Evolutionary conservation across 2,888 invertebrate species (phyloP), one percentile per base, ranked within the genome.

Genomic region (Tethea ocularis): DNA sequence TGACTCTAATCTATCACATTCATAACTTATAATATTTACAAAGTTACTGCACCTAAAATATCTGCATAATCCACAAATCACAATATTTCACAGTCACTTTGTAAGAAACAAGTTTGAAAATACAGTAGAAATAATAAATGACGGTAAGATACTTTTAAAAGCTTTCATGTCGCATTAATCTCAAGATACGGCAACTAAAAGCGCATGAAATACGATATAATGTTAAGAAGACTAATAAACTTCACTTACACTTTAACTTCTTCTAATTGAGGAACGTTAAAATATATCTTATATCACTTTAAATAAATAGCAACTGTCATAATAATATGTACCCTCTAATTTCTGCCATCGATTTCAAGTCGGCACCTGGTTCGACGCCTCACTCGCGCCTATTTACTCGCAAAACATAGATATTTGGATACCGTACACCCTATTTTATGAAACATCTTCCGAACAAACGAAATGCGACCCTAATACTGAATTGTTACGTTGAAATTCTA

Each of bases 371-470:
- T 79, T 84, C 87, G 82, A 87, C 86, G 86, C 85, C 82, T 91
- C 88, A 89, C 88, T 86, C 86, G 74, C 75, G 81, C 86, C 85
- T 90, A 88, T 91, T 92, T 91, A 89, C 89, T 87, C 83, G 88
- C 89, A 86, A 90, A 91, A 89, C 87, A 87, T 84, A 86, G 86
- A 88, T 89, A 89, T 91, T 90, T 87, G 82, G 88, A 88, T 88
- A 89, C 79, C 75, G 70, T 82, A 74, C 80, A 83, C 86, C 86
- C 88, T 77, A 84, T 74, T 80, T 83, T 75, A 82, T 76, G 72
- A 33, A 79, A 77, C 71, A 64, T 58, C 51, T n/a, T 52, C 51
- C 36, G 24, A 61, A 36, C 69, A 75, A 68, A 57, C 63, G 36
- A 80, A 86, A 83, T 70, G 59, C 68, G 63, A 78, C 82, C 76